Evolutionary conservation across 2,113 vertebrate species (phyloP).

Genomic region (Anas platyrhynchos): DNA sequence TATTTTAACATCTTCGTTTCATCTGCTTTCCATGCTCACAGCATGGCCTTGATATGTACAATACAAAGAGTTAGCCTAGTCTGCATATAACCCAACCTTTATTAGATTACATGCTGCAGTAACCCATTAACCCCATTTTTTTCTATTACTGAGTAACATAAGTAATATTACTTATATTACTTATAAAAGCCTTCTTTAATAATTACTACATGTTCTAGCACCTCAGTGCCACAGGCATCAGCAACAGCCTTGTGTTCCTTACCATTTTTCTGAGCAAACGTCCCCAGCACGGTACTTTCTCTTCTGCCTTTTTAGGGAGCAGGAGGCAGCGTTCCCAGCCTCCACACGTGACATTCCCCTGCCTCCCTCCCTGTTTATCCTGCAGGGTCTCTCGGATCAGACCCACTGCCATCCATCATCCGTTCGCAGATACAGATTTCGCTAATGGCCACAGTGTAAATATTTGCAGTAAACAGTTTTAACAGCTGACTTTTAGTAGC

Average conservation of each 20-base stretch:
- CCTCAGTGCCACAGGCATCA: not conserved
- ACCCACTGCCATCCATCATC: conserved; percentile 53
- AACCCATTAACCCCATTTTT: not conserved
- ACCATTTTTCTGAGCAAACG: not conserved
- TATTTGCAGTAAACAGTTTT: conserved; percentile 68
- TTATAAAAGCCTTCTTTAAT: not conserved
- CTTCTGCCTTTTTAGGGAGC: not conserved
- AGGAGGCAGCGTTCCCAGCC: not conserved
- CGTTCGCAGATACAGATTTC: conserved; percentile 27
- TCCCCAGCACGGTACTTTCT: not conserved
- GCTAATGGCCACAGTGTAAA: conserved; percentile 58
- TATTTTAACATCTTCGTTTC: not conserved
- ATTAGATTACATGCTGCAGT: not conserved
- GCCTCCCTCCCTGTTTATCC: conserved; percentile 40
- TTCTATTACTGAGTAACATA: not conserved
- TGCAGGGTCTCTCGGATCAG: conserved; percentile 40
- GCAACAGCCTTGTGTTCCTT: not conserved
- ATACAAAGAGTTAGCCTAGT: not conserved
- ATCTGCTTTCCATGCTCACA: not conserved
- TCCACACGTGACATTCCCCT: not conserved
- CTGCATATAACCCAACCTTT: not conserved
- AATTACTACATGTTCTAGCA: not conserved
- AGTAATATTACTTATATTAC: no score
- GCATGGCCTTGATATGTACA: not conserved
- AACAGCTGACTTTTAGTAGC: conserved; percentile 54